A percentile compares a stretch with the other conserved stretches of the same genome.
phyloP scores from a whole-genome alignment of 2,888 invertebrate species.

The Fragum sueziense region DNA sequence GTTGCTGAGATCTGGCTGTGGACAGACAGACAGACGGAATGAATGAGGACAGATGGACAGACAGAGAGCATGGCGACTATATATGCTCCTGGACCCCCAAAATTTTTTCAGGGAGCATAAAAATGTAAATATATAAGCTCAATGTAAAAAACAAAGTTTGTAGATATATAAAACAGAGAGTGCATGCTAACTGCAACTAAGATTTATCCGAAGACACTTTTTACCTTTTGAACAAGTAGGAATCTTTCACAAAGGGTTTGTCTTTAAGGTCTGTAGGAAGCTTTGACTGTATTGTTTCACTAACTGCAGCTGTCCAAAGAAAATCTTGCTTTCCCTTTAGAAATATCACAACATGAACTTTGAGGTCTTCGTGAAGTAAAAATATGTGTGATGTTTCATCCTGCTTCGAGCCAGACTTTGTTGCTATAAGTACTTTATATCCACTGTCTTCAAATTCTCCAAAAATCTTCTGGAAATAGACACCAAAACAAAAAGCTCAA shows the following conservation, averaged over 20 bases:
- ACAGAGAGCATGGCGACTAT: too few species aligned
- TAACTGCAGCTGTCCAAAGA: not conserved
- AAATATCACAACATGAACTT: slow-evolving; percentile 25
- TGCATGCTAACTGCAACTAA: too few species aligned
- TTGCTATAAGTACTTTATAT: not conserved
- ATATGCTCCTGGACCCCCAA: too few species aligned
- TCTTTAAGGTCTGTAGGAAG: not conserved
- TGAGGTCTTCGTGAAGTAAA: slow-evolving; percentile 12
- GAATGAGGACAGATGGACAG: too few species aligned
- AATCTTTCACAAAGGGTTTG: slow-evolving; percentile 1
- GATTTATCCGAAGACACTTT: too few species aligned
- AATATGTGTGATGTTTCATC: slow-evolving; percentile 7
- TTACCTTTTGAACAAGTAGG: slow-evolving; percentile 22
- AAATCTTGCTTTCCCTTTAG: not conserved
- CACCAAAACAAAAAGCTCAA: too few species aligned
- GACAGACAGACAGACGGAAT: too few species aligned
- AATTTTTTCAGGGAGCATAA: too few species aligned
- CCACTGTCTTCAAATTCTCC: not conserved
- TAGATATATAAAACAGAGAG: too few species aligned
- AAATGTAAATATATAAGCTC: too few species aligned
- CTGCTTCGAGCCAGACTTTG: not conserved
- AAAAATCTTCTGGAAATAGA: not conserved
- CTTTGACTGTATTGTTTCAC: not conserved
- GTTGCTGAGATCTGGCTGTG: too few species aligned
- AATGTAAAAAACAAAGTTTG: too few species aligned